Base-by-base conservation (phyloP, 2,888 invertebrate species). In the Polyommatus icarus region DNA sequence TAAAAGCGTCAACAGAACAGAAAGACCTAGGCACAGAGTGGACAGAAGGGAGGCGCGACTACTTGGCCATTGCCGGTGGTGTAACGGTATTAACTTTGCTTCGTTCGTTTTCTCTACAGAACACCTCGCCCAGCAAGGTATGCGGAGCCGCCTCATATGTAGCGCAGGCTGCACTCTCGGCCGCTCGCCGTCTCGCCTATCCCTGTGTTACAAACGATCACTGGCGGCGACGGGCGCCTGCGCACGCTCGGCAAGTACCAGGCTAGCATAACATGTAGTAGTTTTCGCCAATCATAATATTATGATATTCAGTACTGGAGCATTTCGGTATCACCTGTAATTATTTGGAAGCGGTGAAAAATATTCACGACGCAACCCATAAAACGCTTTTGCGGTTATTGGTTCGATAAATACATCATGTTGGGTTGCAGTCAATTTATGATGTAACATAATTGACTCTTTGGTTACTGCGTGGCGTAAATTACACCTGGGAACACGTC, bases 101-200 rank as follows among this genome's bases (percentile, higher is more conserved):
- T 95, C 95, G 91, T 94, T 95, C 90, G 95, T 94, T 95, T 95
- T 95, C 93, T 95, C 94, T 91, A 95, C 94, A 91, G 95, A 95
- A 94, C 96, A 96, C 95, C 96, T 96, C 93, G 97, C 96, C 97
- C 97, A 97, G 92, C 97, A 96, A 88, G 97, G 97, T 88, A 97
- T 96, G 93, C 97, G 96, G 90, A 97, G 96, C 86, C 96, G 96
- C 91, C 97, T 95, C 94, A 95, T 95, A 95, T 96, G 96, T 82
- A 95, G 94, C 83, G 96, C 95, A 76, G 90, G 90, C 89, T 91
- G 90, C 84, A 87, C 86, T 3, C 91, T 89, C 82, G 91, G 91
- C 89, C 89, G 92, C 91, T 90, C 92, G 72, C 85, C 88, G 79
- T 82, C 88, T 87, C 93, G 88, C 90, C 93, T 94, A 93, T 94